Base-by-base conservation (phyloP, 2,113 vertebrate genomes). In the Riparia riparia region DNA sequence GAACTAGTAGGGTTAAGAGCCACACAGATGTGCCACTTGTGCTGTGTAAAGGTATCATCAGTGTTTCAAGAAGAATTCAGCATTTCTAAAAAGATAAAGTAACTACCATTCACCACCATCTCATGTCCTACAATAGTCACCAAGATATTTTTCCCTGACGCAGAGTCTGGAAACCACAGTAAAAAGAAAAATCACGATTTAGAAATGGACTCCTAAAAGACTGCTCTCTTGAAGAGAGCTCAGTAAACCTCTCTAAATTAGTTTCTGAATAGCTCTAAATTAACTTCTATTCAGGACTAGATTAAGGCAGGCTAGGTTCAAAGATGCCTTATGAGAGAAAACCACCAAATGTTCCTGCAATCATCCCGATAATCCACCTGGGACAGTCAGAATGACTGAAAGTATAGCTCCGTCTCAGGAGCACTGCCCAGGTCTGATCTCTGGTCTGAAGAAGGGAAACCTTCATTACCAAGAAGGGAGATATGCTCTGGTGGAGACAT, bases 281-380 rank as follows among this genome's bases (percentile, higher is more conserved):
- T 96, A 97, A 96, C 95, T 95, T 85, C 91, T 70, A 82, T 94
- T 96, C 93, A 93, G 66, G 32, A 94, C 84, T 94, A 94, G 82
- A 94, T 95, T 94, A 96, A 96, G 94, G 84, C 82, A 91, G 87
- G 47, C 78, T 85, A 54, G 66, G 94, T 95, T 96, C 91, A 95
- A 91, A 93, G 78, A 86, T 91, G 78, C 45, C 32, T 95, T 93
- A 85, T 85, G 81, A 95, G 45, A 82, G 29, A 72, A 16, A 82
- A 81, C 50, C 82, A 88, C 79, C 90, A 96, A 96, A 97, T 95
- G 92, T 90, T 97, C 79, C 92, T 80, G 90, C 88, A 97, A 96
- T 95, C 96, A 96, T 94, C 88, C 88, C 61, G 86, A 95, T 94
- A 96, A 96, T 73, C 66, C 50, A 88, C 63, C 53, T 28, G 53